phyloP scores from a whole-genome alignment of 2,113 vertebrate genomes.

The Microcebus lehilahytsara region DNA sequence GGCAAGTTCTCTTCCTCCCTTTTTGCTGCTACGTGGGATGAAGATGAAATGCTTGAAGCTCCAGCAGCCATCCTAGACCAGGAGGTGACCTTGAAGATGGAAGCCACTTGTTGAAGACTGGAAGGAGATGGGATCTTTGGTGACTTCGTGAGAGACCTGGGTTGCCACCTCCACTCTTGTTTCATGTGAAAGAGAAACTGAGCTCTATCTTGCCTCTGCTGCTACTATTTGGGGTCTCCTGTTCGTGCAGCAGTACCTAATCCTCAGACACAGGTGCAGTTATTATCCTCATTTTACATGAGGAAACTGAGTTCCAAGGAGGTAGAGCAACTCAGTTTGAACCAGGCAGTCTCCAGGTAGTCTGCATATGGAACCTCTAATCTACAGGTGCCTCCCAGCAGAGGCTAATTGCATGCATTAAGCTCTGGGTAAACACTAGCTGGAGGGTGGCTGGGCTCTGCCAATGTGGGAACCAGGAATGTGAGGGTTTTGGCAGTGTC shows the following conservation, averaged over 20 bases:
- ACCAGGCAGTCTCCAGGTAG: not conserved
- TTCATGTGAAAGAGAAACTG: not conserved
- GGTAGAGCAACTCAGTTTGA: not conserved
- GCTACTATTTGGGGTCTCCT: not conserved
- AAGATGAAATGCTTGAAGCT: not conserved
- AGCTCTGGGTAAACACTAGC: not conserved
- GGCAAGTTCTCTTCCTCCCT: not conserved
- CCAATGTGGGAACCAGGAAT: constrained; percentile 10
- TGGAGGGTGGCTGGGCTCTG: not conserved
- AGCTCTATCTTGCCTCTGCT: not conserved
- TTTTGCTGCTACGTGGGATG: not conserved
- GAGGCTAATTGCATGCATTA: not conserved
- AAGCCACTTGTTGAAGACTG: not conserved
- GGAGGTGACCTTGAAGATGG: not conserved
- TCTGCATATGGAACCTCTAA: not conserved
- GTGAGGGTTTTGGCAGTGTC: not conserved
- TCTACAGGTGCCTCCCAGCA: not conserved
- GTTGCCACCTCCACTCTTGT: fast-evolving
- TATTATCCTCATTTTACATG: not conserved
- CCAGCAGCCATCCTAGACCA: not conserved
- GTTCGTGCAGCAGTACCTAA: not conserved
- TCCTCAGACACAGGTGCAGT: not conserved
- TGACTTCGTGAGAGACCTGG: not conserved
- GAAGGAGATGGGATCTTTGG: not conserved
- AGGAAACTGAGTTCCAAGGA: not conserved